These are phyloP conservation scores for Poeciliopsis gracilis DNA, from an alignment of 2,797 vertebrate genomes.

Conservation along the genomic window DNA sequence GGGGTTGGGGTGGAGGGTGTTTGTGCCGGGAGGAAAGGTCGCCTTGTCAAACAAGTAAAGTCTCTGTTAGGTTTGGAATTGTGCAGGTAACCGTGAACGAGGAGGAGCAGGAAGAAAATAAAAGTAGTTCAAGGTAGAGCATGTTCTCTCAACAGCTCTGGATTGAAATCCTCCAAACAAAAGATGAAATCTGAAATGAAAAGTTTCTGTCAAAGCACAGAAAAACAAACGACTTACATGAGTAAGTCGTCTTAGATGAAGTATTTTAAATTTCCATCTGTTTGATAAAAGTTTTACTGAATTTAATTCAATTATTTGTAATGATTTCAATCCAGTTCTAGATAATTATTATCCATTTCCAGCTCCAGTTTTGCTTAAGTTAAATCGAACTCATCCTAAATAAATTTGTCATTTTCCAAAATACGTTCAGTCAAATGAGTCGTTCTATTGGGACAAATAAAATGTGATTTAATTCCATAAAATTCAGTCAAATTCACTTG, in stretches of 20 bases:
- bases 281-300: neutral
- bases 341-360: neutral
- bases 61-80: neutral
- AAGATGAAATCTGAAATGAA: neutral
- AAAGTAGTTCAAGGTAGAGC: neutral
- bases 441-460: neutral
- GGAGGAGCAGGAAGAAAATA: neutral
- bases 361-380: neutral
- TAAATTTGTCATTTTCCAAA: neutral
- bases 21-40: constrained; percentile 29
- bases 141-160: neutral
- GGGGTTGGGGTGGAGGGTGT: neutral
- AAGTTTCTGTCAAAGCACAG: neutral
- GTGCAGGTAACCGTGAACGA: neutral
- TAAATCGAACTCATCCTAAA: neutral
- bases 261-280: neutral
- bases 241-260: neutral
- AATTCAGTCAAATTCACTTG: neutral
- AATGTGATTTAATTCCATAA: neutral
- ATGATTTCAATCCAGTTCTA: too few relatives aligned
- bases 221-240: neutral
- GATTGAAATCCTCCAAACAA: neutral
- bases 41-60: constrained; percentile 31
- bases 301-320: neutral
- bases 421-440: neutral